Evolutionary conservation across 2,797 vertebrate genomes (phyloP).

Genomic region (Peromyscus eremicus): DNA sequence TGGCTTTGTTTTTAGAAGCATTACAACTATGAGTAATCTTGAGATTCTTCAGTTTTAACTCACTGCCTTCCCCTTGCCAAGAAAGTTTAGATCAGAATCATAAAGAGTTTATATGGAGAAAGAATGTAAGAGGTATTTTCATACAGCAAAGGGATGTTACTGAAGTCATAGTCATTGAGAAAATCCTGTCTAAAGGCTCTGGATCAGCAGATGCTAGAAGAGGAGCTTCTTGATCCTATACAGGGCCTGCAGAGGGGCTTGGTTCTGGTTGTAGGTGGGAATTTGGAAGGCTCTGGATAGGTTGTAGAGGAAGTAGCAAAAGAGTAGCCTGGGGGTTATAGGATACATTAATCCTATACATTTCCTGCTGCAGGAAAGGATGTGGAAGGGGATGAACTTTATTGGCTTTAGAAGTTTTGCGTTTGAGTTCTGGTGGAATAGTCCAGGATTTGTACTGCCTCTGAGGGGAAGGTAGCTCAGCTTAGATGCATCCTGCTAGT

Average conservation of each 20-base stretch:
- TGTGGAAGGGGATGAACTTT: not conserved
- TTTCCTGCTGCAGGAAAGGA: not conserved
- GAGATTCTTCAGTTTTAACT: not conserved
- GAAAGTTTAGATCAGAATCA: not conserved
- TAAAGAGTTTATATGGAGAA: not conserved
- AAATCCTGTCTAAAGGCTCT: not conserved
- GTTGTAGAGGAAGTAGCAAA: not conserved
- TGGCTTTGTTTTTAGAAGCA: constrained; percentile 4
- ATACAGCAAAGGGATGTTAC: not conserved
- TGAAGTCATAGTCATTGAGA: not conserved
- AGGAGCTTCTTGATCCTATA: not conserved
- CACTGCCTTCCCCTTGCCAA: not conserved
- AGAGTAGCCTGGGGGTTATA: not conserved
- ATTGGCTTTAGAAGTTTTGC: not conserved
- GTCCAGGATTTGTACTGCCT: not conserved
- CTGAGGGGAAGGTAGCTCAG: not conserved
- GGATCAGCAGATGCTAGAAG: not conserved
- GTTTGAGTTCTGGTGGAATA: not conserved
- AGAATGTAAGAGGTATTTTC: not conserved
- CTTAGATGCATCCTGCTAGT: no score
- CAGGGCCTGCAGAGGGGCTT: not conserved
- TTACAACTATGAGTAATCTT: not conserved
- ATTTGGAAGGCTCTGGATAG: not conserved
- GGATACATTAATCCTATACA: not conserved
- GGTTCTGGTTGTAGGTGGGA: not conserved